Percentiles rank a stretch among this genome's conserved stretches.
Evolutionary conservation across 2,888 invertebrate species (phyloP).

Genomic region (Ommatoiulus sabulosus): DNA sequence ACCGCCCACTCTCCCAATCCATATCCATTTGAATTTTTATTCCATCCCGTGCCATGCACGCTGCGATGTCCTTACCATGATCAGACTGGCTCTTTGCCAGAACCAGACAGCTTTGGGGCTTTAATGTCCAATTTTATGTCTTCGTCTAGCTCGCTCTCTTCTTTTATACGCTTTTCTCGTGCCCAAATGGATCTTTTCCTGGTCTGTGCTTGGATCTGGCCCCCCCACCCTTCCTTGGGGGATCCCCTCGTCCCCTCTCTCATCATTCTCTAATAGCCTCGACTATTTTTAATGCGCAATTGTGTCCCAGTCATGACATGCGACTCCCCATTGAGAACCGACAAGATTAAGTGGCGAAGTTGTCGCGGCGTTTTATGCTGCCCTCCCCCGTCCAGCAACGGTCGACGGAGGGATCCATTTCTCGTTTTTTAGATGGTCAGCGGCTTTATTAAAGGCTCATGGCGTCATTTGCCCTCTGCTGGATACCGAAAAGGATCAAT

Average conservation of each 20-base stretch:
- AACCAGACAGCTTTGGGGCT: slow-evolving; percentile 42
- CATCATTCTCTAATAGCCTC: slow-evolving; percentile 45
- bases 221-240: not conserved
- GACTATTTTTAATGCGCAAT: slow-evolving; percentile 47
- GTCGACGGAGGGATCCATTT: not conserved
- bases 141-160: slow-evolving; percentile 40
- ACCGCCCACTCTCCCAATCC: not conserved
- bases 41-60: slow-evolving; percentile 15
- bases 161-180: slow-evolving; percentile 35
- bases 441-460: not conserved
- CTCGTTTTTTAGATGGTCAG: not conserved
- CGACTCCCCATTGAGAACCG: slow-evolving; percentile 32
- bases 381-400: not conserved
- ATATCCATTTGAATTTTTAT: slow-evolving; percentile 48
- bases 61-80: slow-evolving; percentile 20
- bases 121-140: slow-evolving; percentile 48
- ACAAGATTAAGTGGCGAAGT: slow-evolving; percentile 41
- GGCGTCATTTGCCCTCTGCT: not conserved
- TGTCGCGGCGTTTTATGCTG: slow-evolving; percentile 7
- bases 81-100: slow-evolving; percentile 41
- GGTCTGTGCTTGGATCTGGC: not conserved
- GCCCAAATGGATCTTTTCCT: slow-evolving; percentile 48
- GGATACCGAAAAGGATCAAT: not conserved
- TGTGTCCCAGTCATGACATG: slow-evolving; percentile 45
- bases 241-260: not conserved